Evolutionary conservation across 2,797 vertebrate species (phyloP).

Genomic region (Coilia nasus): DNA sequence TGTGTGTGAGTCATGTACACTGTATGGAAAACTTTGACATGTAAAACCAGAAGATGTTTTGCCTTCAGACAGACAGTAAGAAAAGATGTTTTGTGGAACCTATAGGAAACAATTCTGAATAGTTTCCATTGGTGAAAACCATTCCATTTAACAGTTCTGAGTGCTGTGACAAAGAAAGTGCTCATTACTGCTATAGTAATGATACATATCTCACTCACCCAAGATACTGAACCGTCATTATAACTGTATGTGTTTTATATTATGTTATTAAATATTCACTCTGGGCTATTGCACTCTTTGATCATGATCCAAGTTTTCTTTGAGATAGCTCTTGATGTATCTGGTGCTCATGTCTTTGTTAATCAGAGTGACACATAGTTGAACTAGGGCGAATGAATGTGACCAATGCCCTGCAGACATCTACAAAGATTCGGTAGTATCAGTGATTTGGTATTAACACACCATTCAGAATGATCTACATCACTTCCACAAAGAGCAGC

Average conservation of each 20-base stretch:
- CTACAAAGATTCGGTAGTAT: background rate
- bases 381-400: background rate
- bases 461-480: background rate
- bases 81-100: no score
- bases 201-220: background rate
- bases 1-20: no score
- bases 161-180: background rate
- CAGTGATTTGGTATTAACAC: background rate
- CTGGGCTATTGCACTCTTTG: background rate
- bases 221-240: background rate
- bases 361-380: background rate
- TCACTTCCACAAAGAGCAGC: background rate
- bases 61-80: conserved; percentile 1
- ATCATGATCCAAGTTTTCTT: background rate
- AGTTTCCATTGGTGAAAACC: background rate
- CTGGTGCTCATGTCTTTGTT: background rate
- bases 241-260: background rate
- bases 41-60: no score
- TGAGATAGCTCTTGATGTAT: background rate
- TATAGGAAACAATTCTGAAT: background rate
- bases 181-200: background rate
- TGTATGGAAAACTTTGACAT: no score
- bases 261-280: background rate
- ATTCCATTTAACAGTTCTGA: background rate
- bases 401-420: background rate